These are phyloP conservation scores for Penaeus monodon DNA, from an alignment of 2,888 invertebrate species.

Conservation along the genomic window DNA sequence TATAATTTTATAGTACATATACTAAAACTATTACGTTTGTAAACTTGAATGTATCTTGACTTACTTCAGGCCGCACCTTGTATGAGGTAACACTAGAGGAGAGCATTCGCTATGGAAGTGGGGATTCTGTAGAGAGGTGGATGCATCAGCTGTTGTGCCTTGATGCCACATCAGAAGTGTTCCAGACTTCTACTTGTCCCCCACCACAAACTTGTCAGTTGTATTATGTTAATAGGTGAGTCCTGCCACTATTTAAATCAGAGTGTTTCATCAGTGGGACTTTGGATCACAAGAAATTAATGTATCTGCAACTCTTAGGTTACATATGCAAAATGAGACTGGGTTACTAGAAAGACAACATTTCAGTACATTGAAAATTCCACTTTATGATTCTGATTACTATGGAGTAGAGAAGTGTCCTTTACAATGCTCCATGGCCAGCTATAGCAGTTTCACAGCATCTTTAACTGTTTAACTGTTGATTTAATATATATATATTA, in stretches of 20 bases:
- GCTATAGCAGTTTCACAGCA: too few species aligned
- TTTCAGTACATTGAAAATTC: too few species aligned
- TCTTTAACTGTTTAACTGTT: background rate
- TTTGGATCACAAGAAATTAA: too few species aligned
- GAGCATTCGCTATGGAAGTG: slow-evolving; percentile 91
- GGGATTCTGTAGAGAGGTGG: slow-evolving; percentile 92
- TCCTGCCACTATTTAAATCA: background rate
- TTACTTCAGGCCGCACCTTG: slow-evolving; percentile 69
- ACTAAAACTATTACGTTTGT: background rate
- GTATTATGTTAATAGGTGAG: slow-evolving; percentile 62
- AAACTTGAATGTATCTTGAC: background rate
- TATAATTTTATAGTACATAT: too few species aligned
- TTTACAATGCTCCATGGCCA: too few species aligned
- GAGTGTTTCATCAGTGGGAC: too few species aligned
- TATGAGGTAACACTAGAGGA: slow-evolving; percentile 86
- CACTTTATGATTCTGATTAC: too few species aligned
- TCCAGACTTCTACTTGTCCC: slow-evolving; percentile 85
- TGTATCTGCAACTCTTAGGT: too few species aligned
- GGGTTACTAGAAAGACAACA: too few species aligned
- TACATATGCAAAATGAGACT: too few species aligned
- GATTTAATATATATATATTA: background rate
- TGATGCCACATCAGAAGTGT: slow-evolving; percentile 80
- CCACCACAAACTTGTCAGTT: slow-evolving; percentile 76
- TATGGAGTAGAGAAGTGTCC: too few species aligned
- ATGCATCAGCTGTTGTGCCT: slow-evolving; percentile 90